Evolutionary conservation across 2,888 invertebrate species (phyloP).

Genomic region (Ferrisia virgata): DNA sequence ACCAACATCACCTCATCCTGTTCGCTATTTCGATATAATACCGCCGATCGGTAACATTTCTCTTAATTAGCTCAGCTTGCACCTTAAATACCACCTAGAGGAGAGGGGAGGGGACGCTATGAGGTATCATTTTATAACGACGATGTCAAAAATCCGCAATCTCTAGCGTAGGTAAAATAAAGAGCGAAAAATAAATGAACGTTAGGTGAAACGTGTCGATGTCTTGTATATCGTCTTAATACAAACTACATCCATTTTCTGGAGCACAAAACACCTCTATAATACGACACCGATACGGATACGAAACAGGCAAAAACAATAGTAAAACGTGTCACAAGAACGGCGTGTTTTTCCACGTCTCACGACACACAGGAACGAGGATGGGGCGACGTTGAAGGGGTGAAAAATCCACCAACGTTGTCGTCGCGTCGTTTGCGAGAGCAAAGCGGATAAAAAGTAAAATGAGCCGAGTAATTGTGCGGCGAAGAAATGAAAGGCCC

Average conservation of each 20-base stretch:
- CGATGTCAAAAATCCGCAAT: not conserved
- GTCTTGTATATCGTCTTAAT: not conserved
- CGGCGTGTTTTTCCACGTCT: not conserved
- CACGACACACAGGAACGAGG: too few relatives aligned
- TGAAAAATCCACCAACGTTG: not conserved
- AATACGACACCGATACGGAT: not conserved
- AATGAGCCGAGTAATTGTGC: not conserved
- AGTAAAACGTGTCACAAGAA: not conserved
- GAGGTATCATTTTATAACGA: not conserved
- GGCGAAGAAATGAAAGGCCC: not conserved
- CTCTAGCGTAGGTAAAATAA: not conserved
- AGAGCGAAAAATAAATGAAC: not conserved
- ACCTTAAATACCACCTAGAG: not conserved
- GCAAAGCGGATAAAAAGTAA: not conserved
- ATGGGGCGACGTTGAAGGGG: not conserved
- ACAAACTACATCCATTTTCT: too few relatives aligned
- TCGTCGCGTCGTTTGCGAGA: too few relatives aligned
- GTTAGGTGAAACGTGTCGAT: not conserved
- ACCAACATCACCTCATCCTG: not conserved
- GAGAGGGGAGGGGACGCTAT: not conserved
- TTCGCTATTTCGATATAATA: not conserved
- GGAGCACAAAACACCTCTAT: too few relatives aligned
- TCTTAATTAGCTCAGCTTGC: not conserved
- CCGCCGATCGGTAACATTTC: not conserved
- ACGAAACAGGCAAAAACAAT: not conserved